These are phyloP conservation scores for Phalacrocorax carbo DNA, from an alignment of 2,113 vertebrate genomes.

Conservation along the genomic window DNA sequence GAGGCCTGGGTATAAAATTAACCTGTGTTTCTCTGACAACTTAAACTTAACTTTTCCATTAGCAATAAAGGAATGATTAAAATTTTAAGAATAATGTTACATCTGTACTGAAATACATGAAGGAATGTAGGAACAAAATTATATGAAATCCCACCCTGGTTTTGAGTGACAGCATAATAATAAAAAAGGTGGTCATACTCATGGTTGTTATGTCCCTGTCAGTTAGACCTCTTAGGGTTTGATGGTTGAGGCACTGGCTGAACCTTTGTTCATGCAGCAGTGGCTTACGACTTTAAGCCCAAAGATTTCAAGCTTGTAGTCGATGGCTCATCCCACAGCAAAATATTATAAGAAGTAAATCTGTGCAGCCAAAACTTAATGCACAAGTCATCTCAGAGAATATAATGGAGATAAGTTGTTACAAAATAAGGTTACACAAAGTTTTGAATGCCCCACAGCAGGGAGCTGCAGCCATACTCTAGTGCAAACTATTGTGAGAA, in stretches of 20 bases:
- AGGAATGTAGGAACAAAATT: not conserved
- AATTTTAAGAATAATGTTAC: not conserved
- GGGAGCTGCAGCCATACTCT: not conserved
- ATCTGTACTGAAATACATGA: not conserved
- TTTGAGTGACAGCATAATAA: not conserved
- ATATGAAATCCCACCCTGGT: not conserved
- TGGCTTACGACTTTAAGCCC: not conserved
- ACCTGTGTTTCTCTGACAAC: not conserved
- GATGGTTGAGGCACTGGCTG: not conserved
- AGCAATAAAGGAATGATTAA: not conserved
- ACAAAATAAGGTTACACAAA: not conserved
- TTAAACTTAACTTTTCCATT: not conserved
- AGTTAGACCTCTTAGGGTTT: not conserved
- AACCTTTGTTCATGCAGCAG: not conserved
- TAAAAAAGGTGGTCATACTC: not conserved
- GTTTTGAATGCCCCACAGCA: not conserved
- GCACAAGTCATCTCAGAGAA: not conserved
- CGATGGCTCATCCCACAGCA: fast-evolving
- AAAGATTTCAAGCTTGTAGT: not conserved
- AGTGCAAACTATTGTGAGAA: not conserved
- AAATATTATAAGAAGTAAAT: not conserved
- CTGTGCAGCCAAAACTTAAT: not conserved
- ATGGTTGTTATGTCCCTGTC: not conserved
- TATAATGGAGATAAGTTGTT: not conserved
- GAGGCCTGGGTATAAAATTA: not conserved